A percentile compares a stretch with the other conserved stretches of the same genome.
Evolutionary conservation across 2,888 invertebrate genomes (phyloP).

Genomic region (Keiferia lycopersicella): DNA sequence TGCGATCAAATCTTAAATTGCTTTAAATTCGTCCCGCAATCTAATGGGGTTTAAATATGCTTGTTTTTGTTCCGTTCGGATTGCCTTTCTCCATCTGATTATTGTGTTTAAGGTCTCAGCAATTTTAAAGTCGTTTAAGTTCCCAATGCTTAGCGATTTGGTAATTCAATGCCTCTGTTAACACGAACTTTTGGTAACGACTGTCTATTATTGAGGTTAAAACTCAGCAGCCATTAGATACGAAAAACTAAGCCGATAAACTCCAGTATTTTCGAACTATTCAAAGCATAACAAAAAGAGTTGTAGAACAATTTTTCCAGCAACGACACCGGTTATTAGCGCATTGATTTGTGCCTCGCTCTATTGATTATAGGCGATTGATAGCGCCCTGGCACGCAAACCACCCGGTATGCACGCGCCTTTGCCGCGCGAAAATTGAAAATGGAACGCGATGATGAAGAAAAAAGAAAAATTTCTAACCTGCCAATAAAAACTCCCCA

Average conservation of each 20-base stretch:
- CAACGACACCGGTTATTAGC: slow-evolving; percentile 55
- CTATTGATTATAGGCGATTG: slow-evolving; percentile 76
- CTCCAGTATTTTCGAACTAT: neutral
- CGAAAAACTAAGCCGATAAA: slow-evolving; percentile 1
- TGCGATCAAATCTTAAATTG: slow-evolving; percentile 27
- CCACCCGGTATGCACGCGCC: slow-evolving; percentile 32
- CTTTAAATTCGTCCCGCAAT: slow-evolving; percentile 20
- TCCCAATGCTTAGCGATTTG: slow-evolving; percentile 11
- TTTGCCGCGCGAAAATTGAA: slow-evolving; percentile 36
- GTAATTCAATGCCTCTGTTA: neutral
- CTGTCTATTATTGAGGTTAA: neutral
- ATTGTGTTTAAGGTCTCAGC: slow-evolving; percentile 19
- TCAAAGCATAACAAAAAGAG: slow-evolving; percentile 36
- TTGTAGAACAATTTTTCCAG: slow-evolving; percentile 48
- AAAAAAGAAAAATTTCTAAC: neutral
- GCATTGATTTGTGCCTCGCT: slow-evolving; percentile 71
- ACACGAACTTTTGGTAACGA: neutral
- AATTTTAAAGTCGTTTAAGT: slow-evolving; percentile 20
- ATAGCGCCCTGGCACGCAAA: slow-evolving; percentile 65
- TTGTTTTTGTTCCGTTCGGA: slow-evolving; percentile 19
- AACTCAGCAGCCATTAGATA: neutral
- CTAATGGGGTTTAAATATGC: slow-evolving; percentile 23
- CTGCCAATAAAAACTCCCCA: neutral
- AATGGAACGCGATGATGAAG: slow-evolving; percentile 13
- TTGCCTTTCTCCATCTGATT: slow-evolving; percentile 21